These are phyloP conservation scores for Paragorgia papillata DNA, from an alignment of 92 coral and sea anemone genomes.

Conservation along the genomic window DNA sequence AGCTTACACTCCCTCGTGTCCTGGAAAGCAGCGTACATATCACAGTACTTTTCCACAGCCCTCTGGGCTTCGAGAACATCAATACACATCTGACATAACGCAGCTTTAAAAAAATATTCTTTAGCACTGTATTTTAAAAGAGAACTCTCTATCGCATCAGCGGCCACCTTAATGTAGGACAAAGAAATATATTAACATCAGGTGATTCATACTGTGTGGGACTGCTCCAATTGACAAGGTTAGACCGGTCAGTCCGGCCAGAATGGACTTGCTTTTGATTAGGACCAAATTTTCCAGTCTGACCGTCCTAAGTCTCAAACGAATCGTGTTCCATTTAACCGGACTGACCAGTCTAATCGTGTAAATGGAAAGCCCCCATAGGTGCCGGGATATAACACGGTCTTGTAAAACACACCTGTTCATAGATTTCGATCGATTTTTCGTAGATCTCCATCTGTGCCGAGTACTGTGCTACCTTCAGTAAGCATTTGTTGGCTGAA, in stretches of 20 bases:
- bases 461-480: slow-evolving; percentile 91
- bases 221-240: background rate
- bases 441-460: slow-evolving; percentile 94
- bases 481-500: slow-evolving; percentile 90
- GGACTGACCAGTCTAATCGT: too few relatives aligned
- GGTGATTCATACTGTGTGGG: background rate
- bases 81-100: slow-evolving; percentile 96
- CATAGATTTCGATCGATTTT: slow-evolving; percentile 90
- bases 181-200: background rate
- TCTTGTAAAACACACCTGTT: too few relatives aligned
- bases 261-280: too few relatives aligned
- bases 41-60: slow-evolving; percentile 91
- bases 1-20: slow-evolving; percentile 94
- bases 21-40: slow-evolving; percentile 98
- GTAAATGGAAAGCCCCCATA: too few relatives aligned
- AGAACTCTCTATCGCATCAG: slow-evolving; percentile 95
- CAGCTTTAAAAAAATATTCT: slow-evolving; percentile 96
- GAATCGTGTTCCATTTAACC: too few relatives aligned
- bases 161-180: slow-evolving; percentile 70
- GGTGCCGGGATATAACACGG: too few relatives aligned
- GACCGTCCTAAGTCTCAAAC: too few relatives aligned
- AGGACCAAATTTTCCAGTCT: too few relatives aligned
- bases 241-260: too few relatives aligned
- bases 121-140: slow-evolving; percentile 96
- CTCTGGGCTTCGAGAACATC: slow-evolving; percentile 90